phyloP scores from a whole-genome alignment of 2,113 vertebrate genomes.

The Camelus bactrianus region DNA sequence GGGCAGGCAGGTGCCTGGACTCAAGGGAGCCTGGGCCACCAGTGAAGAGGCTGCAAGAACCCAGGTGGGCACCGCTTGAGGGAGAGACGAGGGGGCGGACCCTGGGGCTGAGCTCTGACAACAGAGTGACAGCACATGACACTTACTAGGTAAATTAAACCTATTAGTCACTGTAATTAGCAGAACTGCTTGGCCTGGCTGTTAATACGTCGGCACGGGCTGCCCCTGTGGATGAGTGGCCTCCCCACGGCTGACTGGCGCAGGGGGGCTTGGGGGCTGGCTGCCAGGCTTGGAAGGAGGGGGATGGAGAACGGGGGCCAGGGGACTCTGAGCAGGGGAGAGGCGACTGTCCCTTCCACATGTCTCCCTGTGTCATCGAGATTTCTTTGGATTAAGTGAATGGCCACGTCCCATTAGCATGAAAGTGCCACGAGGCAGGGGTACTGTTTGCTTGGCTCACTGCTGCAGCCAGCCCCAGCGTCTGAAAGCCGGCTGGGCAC shows the following conservation, averaged over 20 bases:
- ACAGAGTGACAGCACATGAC: conserved; percentile 73
- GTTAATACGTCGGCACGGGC: conserved; percentile 46
- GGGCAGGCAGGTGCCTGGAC: neutral
- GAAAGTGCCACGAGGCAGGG: neutral
- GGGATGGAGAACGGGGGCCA: neutral
- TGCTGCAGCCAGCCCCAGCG: neutral
- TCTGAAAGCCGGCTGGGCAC: neutral
- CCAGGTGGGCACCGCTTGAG: neutral
- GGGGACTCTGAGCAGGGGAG: neutral
- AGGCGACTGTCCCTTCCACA: neutral
- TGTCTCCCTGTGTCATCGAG: neutral
- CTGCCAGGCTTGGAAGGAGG: neutral
- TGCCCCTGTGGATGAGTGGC: neutral
- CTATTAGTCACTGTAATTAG: conserved; percentile 86
- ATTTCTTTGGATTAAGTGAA: neutral
- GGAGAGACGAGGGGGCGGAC: neutral
- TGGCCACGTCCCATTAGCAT: neutral
- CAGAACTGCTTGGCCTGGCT: conserved; percentile 64
- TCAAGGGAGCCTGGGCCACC: neutral
- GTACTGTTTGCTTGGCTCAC: neutral
- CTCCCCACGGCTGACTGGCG: neutral
- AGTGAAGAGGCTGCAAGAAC: neutral
- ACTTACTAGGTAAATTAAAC: conserved; percentile 85
- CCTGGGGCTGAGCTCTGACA: conserved; percentile 71
- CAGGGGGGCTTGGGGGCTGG: neutral